Base-by-base conservation (phyloP, 2,113 vertebrate genomes). In the Bombycilla garrulus region DNA sequence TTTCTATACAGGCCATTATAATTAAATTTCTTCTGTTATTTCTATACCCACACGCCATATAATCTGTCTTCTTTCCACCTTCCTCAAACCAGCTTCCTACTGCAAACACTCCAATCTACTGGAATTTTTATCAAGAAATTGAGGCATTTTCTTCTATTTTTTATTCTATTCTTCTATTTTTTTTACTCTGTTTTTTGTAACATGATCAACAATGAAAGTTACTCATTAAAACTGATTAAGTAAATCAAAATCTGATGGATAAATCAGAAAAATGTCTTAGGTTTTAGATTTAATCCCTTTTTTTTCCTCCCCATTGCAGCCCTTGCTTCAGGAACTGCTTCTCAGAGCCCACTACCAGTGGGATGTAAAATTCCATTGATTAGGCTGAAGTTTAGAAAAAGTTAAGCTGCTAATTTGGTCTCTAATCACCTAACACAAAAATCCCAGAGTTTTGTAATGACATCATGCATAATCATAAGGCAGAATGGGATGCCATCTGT, bases 401-500 rank as follows among this genome's bases (percentile, higher is more conserved):
- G 57, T 95, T 88, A 48, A 86, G 24, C 16, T 92, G 77, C 65
- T 58, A 36, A 79, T 92, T 86, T 47, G 21, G 54, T 83, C 35
- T 51, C 88, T 73, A 86, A 70, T 85, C 62, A 77, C 64, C 67
- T 26, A 48, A 45, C 92, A 92, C 80, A 96, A 97, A 97, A 97
- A 97, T 64, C 69, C 67, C 47, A 84, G 50, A 42, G 81, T 61
- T 84, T 77, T 83, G 24, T 87, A 96, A 92, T 73, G 92, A 50
- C 89, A 84, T 90, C 90, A 94, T 94, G 83, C 47, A 96, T 89
- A 92, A 93, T 84, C 78, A 90, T 92, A 97, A 93, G 97, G 94
- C 96, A 97, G 92, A 97, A 97, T 79, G 57, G 97, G 97, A 79
- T 40, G 40, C 73, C 91, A 90, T 93, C 95, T 90, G 89, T 66